phyloP scores from a whole-genome alignment of 1,140 invertebrate genomes.

The Brachionus asplanchnoidis region DNA sequence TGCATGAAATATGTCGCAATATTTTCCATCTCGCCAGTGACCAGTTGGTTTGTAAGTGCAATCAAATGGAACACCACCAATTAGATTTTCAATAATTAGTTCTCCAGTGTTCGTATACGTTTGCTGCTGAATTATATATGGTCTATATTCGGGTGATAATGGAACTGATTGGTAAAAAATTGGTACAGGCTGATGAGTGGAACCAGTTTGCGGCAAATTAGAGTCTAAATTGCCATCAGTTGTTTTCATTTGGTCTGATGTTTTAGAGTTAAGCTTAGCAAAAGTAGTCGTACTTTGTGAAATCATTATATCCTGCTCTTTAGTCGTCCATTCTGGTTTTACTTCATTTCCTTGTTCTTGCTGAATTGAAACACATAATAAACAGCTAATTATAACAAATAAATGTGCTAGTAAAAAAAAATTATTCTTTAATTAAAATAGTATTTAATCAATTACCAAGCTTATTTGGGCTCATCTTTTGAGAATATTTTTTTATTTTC shows the following conservation, averaged over 20 bases:
- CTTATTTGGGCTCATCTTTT: neutral
- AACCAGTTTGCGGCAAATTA: neutral
- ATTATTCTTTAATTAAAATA: neutral
- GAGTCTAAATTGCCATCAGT: neutral
- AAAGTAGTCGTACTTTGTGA: neutral
- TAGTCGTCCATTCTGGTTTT: neutral
- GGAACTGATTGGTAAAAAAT: neutral
- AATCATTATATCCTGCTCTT: neutral
- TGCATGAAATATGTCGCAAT: slow-evolving; percentile 40
- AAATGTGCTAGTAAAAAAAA: neutral
- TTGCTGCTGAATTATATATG: neutral
- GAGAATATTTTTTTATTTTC: neutral
- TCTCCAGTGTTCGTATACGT: slow-evolving; percentile 18
- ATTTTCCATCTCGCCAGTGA: slow-evolving; percentile 27
- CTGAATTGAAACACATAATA: neutral
- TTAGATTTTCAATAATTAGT: neutral
- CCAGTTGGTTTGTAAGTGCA: neutral
- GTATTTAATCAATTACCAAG: neutral
- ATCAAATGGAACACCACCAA: slow-evolving; percentile 39
- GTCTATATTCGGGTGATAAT: neutral
- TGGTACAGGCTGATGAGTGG: neutral
- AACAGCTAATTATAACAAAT: neutral
- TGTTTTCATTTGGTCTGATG: neutral
- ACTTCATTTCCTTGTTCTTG: neutral
- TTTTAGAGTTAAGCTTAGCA: neutral